Evolutionary conservation across 1,140 invertebrate species (phyloP), one percentile per base, ranked within the genome.

Genomic region (Drosophila trapezifrons): DNA sequence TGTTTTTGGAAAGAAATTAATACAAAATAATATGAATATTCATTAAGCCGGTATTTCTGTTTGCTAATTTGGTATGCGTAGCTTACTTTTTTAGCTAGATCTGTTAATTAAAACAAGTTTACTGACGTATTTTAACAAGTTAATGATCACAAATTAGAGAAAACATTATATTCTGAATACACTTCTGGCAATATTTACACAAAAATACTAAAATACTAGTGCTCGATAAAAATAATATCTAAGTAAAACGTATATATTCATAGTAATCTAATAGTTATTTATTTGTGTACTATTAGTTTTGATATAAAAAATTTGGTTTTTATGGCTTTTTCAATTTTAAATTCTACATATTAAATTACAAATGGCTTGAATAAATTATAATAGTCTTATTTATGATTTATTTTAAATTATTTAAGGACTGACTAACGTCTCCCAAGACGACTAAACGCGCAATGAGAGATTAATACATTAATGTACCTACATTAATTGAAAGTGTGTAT

Each of bases 21-120:
- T 13, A 4, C 7, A 10, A 15, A 37, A 65, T 4, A 17, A 27
- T 4, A 8, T 58, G 40, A 45, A 60, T 60, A 60, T 60, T 46
- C 42, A 65, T 9, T 0, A 12, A 60, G 45, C 42, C 29, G 8
- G 27, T 5, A 27, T 46, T 18, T 37, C 12, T 18, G 12, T 46
- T 58, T 57, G 18, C n/a, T n/a, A 51, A 18, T 59, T 65, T 45
- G n/a, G 2, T n/a, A 13, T 25, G 40, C 17, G 4, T 15, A 20
- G 40, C 38, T 20, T 27, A n/a, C 25, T 58, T 13, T 29, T 29
- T 29, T 5, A 17, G 12, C 32, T n/a, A 22, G 17, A 65, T 45
- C 9, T 59, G 4, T 37, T 45, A 25, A 37, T 25, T 7, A 18
- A 43, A 65, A 37, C 29, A 17, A 46, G 63, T 25, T 65, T 4